Base-by-base conservation (phyloP, 2,113 vertebrate genomes). In the Myiagra hebetior region DNA sequence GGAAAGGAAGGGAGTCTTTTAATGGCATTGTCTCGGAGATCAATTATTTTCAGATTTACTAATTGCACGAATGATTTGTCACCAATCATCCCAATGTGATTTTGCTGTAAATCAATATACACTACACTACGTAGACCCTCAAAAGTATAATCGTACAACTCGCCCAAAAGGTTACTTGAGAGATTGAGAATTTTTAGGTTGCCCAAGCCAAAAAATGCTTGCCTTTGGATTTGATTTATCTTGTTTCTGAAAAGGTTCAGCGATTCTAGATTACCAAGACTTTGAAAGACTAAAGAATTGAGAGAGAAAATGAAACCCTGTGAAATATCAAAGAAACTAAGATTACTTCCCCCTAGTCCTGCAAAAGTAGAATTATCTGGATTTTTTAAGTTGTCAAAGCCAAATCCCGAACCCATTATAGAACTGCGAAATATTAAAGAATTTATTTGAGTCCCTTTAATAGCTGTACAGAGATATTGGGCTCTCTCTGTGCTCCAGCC, bases 1-100 rank as follows among this genome's bases (percentile, higher is more conserved):
- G 98, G 98, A 50, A 99, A 94, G 59, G 46, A 96, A 49, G 89
- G 13, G 15, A 99, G 80, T 0, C 7, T 46, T 82, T 97, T 97
- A 68, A 99, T 95, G 7, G 98, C 98, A 22, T 99, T 99, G 68
- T 99, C 99, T 8, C 73, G 95, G 74, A 99, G 98, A 88, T 98
- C 83, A 87, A 99, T 92, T 6, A 7, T 33, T 44, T 87, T 19
- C 65, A 99, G 92, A 6, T 89, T 94, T 11, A 60, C 9, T 82
- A 99, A 98, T 10, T 85, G 86, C 12, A 13, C 77, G 97, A 99
- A 99, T 9, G 99, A 96, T 1, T 91, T 0, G 6, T n/a, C 0
- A 62, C 63, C 89, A 86, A 99, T 97, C 3, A 60, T 79, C 39
- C 98, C 98, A 10, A 99, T 99, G 79, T 99, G 98, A 93, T 99